Percentiles rank a stretch among this genome's conserved stretches.
Evolutionary conservation across 2,113 vertebrate species (phyloP).

Genomic region (Bufo bufo): DNA sequence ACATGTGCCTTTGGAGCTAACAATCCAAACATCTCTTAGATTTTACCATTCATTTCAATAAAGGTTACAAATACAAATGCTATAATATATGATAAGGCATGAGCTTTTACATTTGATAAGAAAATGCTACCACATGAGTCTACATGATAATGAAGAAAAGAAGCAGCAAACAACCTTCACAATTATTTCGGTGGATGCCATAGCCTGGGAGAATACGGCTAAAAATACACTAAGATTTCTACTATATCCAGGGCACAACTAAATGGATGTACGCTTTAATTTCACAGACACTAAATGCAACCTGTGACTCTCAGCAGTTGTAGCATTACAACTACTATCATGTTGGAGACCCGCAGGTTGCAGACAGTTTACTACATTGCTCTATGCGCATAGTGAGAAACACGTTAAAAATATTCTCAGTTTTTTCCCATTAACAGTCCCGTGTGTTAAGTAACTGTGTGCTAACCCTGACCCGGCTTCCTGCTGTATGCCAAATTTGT

Average conservation of each 20-base stretch:
- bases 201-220: too few relatives aligned
- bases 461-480: conserved; percentile 28
- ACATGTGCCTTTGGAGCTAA: neutral
- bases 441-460: neutral
- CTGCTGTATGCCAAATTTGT: conserved; percentile 12
- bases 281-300: neutral
- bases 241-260: too few relatives aligned
- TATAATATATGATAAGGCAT: neutral
- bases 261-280: too few relatives aligned
- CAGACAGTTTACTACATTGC: neutral
- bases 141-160: neutral
- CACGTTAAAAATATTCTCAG: neutral
- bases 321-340: neutral
- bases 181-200: neutral
- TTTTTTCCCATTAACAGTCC: neutral
- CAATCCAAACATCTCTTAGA: neutral
- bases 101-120: neutral
- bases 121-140: neutral
- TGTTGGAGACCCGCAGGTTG: neutral
- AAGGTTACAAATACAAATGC: neutral
- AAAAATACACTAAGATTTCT: too few relatives aligned
- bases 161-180: neutral
- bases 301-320: neutral
- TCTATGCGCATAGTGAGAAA: neutral
- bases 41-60: neutral